Conservation (phyloP, 2,888 invertebrate species). For the Tetheella fluctuosa region DNA sequence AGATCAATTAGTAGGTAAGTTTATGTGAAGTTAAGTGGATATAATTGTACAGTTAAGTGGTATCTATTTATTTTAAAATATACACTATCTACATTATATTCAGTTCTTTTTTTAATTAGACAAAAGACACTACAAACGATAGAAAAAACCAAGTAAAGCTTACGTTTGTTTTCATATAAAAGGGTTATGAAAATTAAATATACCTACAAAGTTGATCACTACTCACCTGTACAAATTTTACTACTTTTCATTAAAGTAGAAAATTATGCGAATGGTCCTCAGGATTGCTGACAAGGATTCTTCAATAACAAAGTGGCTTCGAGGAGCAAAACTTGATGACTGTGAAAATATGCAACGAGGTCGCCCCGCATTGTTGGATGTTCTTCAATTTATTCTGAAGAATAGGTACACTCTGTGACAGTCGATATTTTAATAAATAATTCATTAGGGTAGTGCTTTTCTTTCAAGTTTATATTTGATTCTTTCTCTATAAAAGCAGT, state of each 20-base stretch:
- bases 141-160: too few species aligned
- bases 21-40: background rate
- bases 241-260: background rate
- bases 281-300: constrained; percentile 2
- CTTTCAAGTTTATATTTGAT: background rate
- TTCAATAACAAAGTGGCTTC: constrained; percentile 12
- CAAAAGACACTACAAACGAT: too few species aligned
- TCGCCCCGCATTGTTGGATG: background rate
- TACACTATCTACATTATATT: background rate
- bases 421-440: constrained; percentile 5
- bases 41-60: background rate
- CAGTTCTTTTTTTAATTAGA: too few species aligned
- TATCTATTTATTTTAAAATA: background rate
- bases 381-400: background rate
- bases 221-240: background rate
- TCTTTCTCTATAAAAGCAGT: background rate
- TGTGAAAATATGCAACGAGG: constrained; percentile 7
- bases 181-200: too few species aligned
- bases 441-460: background rate
- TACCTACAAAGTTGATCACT: background rate
- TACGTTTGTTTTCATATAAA: too few species aligned
- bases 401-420: background rate
- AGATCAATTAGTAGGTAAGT: background rate
- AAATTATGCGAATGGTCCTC: constrained; percentile 11
- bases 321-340: constrained; percentile 6